Evolutionary conservation across 2,888 invertebrate genomes (phyloP).

Genomic region (Agrotis exclamationis): DNA sequence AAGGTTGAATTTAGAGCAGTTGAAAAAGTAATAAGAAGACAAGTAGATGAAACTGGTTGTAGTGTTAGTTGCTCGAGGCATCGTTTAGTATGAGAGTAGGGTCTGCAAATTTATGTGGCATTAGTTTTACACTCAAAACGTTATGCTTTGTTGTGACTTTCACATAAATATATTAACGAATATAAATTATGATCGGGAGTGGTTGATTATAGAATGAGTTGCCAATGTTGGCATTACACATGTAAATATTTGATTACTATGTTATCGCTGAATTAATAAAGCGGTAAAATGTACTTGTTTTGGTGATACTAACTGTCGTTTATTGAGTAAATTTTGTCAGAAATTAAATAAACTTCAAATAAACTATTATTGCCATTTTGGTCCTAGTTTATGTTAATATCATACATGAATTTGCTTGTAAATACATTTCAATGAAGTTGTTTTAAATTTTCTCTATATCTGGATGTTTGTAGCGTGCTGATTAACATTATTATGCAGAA

Average conservation of each 20-base stretch:
- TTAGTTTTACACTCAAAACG: conserved; percentile 74
- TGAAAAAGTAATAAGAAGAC: conserved; percentile 63
- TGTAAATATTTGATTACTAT: conserved; percentile 42
- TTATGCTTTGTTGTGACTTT: conserved; percentile 77
- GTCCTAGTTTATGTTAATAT: conserved; percentile 7
- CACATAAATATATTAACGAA: conserved; percentile 69
- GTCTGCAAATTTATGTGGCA: conserved; percentile 77
- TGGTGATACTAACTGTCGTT: conserved; percentile 13
- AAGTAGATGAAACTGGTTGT: conserved; percentile 73
- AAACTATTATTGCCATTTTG: conserved; percentile 11
- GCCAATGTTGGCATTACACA: conserved; percentile 54
- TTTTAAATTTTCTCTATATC: neutral
- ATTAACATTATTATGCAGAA: conserved; percentile 12
- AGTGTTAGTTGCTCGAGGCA: conserved; percentile 73
- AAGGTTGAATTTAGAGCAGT: conserved; percentile 64
- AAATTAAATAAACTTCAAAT: conserved; percentile 17
- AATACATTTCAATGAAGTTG: conserved; percentile 10
- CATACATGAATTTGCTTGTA: conserved; percentile 9
- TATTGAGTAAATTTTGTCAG: conserved; percentile 32
- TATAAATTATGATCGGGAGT: conserved; percentile 61
- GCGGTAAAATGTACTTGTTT: conserved; percentile 30
- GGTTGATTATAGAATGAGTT: conserved; percentile 60
- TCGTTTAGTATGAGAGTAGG: conserved; percentile 76
- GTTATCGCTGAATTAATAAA: conserved; percentile 21
- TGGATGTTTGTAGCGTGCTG: conserved; percentile 5